Percentiles rank a stretch among this genome's conserved stretches.
These are phyloP conservation scores for Bemisia tabaci DNA, from an alignment of 1,140 invertebrate species.

Conservation along the genomic window DNA sequence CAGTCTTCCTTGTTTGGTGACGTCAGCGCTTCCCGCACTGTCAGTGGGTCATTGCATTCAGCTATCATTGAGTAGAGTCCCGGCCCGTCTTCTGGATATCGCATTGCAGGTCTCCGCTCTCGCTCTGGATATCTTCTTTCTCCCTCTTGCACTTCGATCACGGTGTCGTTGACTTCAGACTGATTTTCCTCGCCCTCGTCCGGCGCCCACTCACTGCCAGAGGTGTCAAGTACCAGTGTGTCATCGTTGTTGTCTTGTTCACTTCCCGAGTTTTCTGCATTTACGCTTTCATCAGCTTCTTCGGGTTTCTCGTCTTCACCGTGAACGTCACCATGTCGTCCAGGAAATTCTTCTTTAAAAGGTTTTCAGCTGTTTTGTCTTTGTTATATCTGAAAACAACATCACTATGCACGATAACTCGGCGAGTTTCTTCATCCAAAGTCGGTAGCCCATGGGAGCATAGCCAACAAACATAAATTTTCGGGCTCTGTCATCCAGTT, in stretches of 20 bases:
- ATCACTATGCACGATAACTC: not conserved
- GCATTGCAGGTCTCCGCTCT: not conserved
- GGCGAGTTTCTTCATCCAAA: not conserved
- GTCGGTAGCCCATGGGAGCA: not conserved
- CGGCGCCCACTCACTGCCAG: not conserved
- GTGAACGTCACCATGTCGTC: not conserved
- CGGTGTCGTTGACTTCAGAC: not conserved
- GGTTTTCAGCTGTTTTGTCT: not conserved
- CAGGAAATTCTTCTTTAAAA: not conserved
- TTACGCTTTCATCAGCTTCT: not conserved
- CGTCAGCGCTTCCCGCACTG: slow-evolving; percentile 1
- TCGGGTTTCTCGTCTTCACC: not conserved
- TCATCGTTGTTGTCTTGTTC: not conserved
- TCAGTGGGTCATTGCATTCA: not conserved
- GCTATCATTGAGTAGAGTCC: not conserved
- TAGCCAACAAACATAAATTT: slow-evolving; percentile 10
- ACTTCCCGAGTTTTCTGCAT: not conserved
- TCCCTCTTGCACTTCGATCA: not conserved
- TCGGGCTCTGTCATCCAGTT: slow-evolving; percentile 12
- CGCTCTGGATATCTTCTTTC: not conserved
- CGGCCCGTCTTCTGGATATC: not conserved
- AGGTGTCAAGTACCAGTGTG: not conserved
- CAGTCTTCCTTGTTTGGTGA: slow-evolving; percentile 18
- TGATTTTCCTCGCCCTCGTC: not conserved
- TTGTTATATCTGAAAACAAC: not conserved